Base-by-base conservation (phyloP, 2,113 vertebrate species). In the Scophthalmus maximus region DNA sequence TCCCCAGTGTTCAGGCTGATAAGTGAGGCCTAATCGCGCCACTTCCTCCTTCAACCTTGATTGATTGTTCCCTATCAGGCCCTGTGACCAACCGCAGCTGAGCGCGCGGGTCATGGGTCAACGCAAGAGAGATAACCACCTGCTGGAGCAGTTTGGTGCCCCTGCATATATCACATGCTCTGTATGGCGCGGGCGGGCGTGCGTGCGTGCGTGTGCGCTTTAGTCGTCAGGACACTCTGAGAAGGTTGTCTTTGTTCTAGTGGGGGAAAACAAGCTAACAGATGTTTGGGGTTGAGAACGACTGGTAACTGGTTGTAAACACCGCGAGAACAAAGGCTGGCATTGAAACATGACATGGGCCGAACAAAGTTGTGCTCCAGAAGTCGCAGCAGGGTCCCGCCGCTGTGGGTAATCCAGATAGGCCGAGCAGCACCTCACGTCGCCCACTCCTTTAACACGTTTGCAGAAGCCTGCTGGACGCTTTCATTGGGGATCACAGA, bases 91-190 rank as follows among this genome's bases (percentile, higher is more conserved):
- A 55, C 75, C 84, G 66, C 72, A 81, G 79, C 82, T 79, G 69
- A 83, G 66, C 51, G 14, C 52, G 49, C 3, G 40, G 84, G 86
- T 90, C 86, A 85, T 27, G 34, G 89, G 87, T 92, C 88, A 82
- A 49, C 64, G 55, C 67, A 14, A 50, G 78, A 73, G 71, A 87
- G 88, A 92, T 92, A 91, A 89, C 76, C 91, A 92, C 88, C 89
- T 91, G 89, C 78, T 78, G 64, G 73, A 82, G 75, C 64, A 32
- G 77, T 73, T 66, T 27, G 23, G 46, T 38, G 64, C 46, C 29
- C 4, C 27, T 44, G 23, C 25, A 17, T 72, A 8, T 78, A 78
- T 88, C 71, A 78, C 42, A 49, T 23, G 46, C 29, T 79, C 27
- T 65, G 49, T 30, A 23, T 58, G 29, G 56, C 56, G 68, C 11